A percentile compares a stretch with the other conserved stretches of the same genome.
Conservation (phyloP, 2,113 vertebrate genomes). For the Actinemys pallida region DNA sequence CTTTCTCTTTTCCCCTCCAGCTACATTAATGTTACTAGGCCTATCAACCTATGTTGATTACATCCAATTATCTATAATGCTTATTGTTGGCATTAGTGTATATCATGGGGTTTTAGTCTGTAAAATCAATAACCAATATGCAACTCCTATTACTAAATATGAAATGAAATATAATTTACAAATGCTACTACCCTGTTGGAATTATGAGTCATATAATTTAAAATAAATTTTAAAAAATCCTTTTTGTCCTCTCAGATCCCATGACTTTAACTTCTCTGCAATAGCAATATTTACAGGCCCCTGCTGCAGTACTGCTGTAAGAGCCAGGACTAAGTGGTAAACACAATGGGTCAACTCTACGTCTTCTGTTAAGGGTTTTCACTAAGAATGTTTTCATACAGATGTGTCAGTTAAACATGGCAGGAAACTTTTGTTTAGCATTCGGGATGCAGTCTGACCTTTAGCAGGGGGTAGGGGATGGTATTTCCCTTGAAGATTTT, state of each 20-base stretch:
- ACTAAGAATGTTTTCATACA: slow-evolving; percentile 3
- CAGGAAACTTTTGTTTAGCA: neutral
- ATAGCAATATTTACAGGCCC: neutral
- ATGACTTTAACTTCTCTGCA: neutral
- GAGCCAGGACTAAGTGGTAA: neutral
- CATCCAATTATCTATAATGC: slow-evolving; percentile 20
- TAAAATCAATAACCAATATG: slow-evolving; percentile 6
- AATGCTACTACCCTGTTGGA: neutral
- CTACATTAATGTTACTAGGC: neutral
- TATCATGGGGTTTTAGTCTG: neutral
- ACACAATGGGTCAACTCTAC: neutral
- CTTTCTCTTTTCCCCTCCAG: neutral
- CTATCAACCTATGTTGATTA: neutral
- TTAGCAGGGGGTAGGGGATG: neutral
- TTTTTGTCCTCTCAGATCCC: neutral
- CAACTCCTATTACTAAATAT: neutral
- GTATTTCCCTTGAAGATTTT: neutral
- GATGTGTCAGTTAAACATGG: neutral
- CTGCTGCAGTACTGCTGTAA: neutral
- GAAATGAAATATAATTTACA: neutral
- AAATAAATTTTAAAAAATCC: neutral
- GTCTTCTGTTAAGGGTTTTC: neutral
- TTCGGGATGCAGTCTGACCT: neutral
- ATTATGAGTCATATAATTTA: slow-evolving; percentile 18
- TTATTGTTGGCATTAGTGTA: slow-evolving; percentile 1